A percentile compares a stretch with the other conserved stretches of the same genome.
Evolutionary conservation across 2,113 vertebrate genomes (phyloP).

Genomic region (Phocoena phocoena): DNA sequence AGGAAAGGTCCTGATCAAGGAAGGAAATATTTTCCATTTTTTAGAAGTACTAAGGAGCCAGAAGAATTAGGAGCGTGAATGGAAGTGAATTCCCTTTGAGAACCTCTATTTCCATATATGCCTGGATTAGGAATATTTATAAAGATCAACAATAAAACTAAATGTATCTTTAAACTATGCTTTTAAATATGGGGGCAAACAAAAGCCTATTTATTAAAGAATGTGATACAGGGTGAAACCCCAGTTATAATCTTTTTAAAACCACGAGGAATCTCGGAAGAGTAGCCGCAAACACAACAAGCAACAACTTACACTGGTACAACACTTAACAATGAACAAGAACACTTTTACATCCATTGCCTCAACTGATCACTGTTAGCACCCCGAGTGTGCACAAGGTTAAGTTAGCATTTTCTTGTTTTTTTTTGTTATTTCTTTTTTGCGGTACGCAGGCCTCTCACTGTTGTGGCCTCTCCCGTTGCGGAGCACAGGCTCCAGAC

Average conservation of each 20-base stretch:
- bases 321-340: neutral
- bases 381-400: neutral
- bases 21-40: neutral
- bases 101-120: neutral
- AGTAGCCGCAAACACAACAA: neutral
- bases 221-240: neutral
- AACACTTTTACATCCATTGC: neutral
- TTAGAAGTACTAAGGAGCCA: neutral
- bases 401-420: neutral
- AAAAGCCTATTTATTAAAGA: neutral
- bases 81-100: neutral
- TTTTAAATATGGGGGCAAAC: neutral
- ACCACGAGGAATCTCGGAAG: neutral
- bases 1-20: neutral
- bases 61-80: neutral
- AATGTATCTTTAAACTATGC: neutral
- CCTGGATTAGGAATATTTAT: neutral
- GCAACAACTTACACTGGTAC: neutral
- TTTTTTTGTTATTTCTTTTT: neutral
- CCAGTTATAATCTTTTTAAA: neutral
- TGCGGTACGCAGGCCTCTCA: too few relatives aligned
- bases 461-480: too few relatives aligned
- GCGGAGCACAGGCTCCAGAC: too few relatives aligned
- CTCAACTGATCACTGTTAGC: neutral
- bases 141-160: neutral